Percentiles rank a stretch among this genome's conserved stretches.
These are phyloP conservation scores for Apostichopus parvimensis DNA, from an alignment of 35 echinoderm and acorn worm genomes.

Conservation along the genomic window DNA sequence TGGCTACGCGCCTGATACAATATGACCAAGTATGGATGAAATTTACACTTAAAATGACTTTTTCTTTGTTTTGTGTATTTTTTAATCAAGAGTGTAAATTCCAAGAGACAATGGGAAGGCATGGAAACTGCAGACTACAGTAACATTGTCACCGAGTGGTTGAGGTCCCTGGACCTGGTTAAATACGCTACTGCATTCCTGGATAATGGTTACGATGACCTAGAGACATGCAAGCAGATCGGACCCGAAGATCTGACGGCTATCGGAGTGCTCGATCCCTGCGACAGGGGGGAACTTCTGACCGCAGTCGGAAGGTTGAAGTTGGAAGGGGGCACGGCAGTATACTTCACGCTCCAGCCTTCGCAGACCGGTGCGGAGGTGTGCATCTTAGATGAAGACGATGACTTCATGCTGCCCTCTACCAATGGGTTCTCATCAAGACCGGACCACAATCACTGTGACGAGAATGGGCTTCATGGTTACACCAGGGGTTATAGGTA, in stretches of 20 bases:
- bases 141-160: constrained; percentile 96
- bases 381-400: neutral
- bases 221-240: constrained; percentile 99
- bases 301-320: constrained; percentile 68
- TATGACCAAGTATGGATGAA: too few species aligned
- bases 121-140: constrained; percentile 53
- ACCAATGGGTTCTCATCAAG: neutral
- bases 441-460: constrained; percentile 15
- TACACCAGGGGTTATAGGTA: constrained; percentile 42
- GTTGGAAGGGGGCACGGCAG: constrained; percentile 92
- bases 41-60: too few species aligned
- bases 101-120: constrained; percentile 30
- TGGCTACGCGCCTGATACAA: too few species aligned
- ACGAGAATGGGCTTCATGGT: constrained; percentile 18
- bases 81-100: neutral
- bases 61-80: neutral
- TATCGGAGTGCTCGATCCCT: constrained; percentile 78
- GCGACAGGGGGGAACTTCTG: constrained; percentile 71
- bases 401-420: constrained; percentile 31
- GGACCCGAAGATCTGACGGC: constrained; percentile 94
- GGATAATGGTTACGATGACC: constrained; percentile 97
- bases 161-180: constrained; percentile 85
- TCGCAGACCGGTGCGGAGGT: constrained; percentile 3
- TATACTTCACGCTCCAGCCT: constrained; percentile 89
- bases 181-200: constrained; percentile 75